Evolutionary conservation across 2,888 invertebrate genomes (phyloP).

Genomic region (Cryptus armator): DNA sequence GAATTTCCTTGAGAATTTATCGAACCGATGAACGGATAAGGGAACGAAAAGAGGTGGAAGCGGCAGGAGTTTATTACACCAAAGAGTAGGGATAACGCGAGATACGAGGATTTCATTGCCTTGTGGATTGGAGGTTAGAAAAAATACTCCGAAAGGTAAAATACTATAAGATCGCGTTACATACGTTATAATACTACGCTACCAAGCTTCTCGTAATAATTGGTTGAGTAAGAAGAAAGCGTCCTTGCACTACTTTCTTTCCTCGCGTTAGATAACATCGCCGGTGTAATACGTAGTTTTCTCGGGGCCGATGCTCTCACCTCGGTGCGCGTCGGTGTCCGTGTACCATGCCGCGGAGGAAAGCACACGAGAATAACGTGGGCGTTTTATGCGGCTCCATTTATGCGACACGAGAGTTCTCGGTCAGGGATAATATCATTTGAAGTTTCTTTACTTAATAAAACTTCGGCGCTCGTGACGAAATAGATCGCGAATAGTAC

Average conservation of each 20-base stretch:
- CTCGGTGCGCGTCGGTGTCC: not conserved
- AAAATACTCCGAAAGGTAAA: slow-evolving; percentile 24
- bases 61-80: not conserved
- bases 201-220: slow-evolving; percentile 76
- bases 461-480: too few species aligned
- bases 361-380: slow-evolving; percentile 18
- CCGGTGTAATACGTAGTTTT: slow-evolving; percentile 78
- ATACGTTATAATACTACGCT: slow-evolving; percentile 43
- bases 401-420: slow-evolving; percentile 59
- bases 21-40: not conserved
- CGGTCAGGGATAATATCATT: slow-evolving; percentile 46
- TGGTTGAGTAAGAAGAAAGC: slow-evolving; percentile 83
- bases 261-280: slow-evolving; percentile 80
- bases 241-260: slow-evolving; percentile 83
- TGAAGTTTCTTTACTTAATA: too few species aligned
- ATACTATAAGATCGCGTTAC: not conserved
- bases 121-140: slow-evolving; percentile 46
- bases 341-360: slow-evolving; percentile 36
- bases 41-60: not conserved
- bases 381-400: slow-evolving; percentile 43
- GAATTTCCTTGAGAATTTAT: slow-evolving; percentile 20
- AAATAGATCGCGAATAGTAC: too few species aligned
- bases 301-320: slow-evolving; percentile 71
- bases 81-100: slow-evolving; percentile 29
- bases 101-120: slow-evolving; percentile 23